Conservation (phyloP, 1,140 invertebrate species). For the Sesamia nonagrioides region DNA sequence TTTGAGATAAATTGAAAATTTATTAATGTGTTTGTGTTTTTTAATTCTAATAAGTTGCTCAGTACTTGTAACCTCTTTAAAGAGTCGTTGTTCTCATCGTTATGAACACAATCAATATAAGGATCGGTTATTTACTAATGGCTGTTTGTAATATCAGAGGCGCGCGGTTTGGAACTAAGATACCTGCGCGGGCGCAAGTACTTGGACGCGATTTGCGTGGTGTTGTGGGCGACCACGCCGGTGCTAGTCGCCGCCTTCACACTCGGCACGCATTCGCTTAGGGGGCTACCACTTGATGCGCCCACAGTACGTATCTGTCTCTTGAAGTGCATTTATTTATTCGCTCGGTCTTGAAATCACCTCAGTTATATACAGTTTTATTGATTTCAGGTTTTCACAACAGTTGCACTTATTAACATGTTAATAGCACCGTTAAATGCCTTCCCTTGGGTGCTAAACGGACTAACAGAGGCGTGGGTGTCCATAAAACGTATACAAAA, state of each 20-base stretch:
- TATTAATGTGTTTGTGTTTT: too few species aligned
- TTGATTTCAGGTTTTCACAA: conserved; percentile 92
- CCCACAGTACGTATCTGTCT: conserved; percentile 89
- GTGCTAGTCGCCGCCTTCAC: conserved; percentile 97
- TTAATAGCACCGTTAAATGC: conserved; percentile 98
- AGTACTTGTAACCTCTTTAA: too few species aligned
- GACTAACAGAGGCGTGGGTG: conserved; percentile 97
- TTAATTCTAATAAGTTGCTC: too few species aligned
- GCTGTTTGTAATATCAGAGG: conserved; percentile 77
- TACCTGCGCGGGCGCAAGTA: conserved; percentile 96
- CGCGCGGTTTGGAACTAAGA: conserved; percentile 91
- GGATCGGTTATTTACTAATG: not conserved
- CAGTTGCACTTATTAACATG: conserved; percentile 98
- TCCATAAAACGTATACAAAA: conserved; percentile 94
- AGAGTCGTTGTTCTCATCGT: too few species aligned
- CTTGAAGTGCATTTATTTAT: not conserved
- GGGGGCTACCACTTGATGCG: conserved; percentile 94
- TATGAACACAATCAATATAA: not conserved
- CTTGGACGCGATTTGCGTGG: conserved; percentile 99
- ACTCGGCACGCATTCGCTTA: conserved; percentile 95
- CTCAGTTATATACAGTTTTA: conserved; percentile 92
- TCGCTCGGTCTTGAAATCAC: too few species aligned
- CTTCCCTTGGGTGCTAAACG: conserved; percentile 99
- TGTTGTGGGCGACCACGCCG: conserved; percentile 99
- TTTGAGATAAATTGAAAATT: not conserved